Evolutionary conservation across 2,888 invertebrate species (phyloP).

Genomic region (Hydroisotoma schaefferi): DNA sequence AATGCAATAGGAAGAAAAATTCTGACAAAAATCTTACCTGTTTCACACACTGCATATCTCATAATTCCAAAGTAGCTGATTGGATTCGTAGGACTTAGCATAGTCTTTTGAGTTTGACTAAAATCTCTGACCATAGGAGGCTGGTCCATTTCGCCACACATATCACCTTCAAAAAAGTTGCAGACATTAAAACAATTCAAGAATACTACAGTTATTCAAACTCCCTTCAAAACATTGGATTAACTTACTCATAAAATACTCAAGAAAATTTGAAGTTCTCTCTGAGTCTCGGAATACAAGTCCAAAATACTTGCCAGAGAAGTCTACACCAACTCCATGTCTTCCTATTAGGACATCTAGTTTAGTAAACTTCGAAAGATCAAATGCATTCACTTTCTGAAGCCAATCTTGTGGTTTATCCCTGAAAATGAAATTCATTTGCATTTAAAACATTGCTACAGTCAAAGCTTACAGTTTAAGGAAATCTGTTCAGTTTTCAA

Average conservation of each 20-base stretch:
- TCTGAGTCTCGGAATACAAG: slow-evolving; percentile 45
- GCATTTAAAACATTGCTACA: background rate
- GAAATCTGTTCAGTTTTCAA: background rate
- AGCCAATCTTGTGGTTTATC: slow-evolving; percentile 47
- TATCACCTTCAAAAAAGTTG: slow-evolving; percentile 30
- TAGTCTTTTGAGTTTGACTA: slow-evolving; percentile 45
- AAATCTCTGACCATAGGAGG: slow-evolving; percentile 47
- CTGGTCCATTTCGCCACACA: slow-evolving; percentile 36
- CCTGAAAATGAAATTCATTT: slow-evolving; percentile 22
- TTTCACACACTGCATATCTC: slow-evolving; percentile 40
- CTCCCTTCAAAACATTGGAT: background rate
- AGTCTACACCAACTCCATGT: slow-evolving; percentile 46
- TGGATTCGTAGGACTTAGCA: slow-evolving; percentile 45
- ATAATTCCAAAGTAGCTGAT: slow-evolving; percentile 47
- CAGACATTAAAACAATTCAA: background rate
- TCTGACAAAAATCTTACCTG: slow-evolving; percentile 30
- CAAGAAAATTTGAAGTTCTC: slow-evolving; percentile 43
- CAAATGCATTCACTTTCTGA: slow-evolving; percentile 37
- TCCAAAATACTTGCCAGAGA: slow-evolving; percentile 45
- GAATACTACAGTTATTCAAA: background rate
- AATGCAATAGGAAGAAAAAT: too few relatives aligned
- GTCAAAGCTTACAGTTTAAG: background rate
- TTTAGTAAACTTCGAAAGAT: slow-evolving; percentile 36
- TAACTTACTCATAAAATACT: slow-evolving; percentile 44
- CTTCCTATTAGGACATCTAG: slow-evolving; percentile 47